A percentile compares a stretch with the other conserved stretches of the same genome.
These are phyloP conservation scores for Halictus rubicundus DNA, from an alignment of 1,140 invertebrate species.

Conservation along the genomic window DNA sequence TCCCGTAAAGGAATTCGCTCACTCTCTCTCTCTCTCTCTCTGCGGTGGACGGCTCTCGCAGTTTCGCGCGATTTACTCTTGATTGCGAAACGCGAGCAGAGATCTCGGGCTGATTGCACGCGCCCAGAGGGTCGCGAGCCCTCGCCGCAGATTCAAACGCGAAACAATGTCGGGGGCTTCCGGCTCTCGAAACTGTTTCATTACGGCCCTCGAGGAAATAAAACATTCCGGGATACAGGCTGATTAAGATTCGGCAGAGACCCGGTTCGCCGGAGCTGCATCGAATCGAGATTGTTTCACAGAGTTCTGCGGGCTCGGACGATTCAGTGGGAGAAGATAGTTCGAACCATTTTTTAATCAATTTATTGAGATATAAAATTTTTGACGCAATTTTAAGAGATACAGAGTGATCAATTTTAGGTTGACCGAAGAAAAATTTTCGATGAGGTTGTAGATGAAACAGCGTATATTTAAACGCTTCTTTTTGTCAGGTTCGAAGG, in stretches of 20 bases:
- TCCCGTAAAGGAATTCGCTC: slow-evolving; percentile 56
- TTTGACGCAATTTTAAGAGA: too few species aligned
- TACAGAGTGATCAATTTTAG: too few species aligned
- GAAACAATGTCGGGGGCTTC: slow-evolving; percentile 20
- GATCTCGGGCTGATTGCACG: slow-evolving; percentile 7
- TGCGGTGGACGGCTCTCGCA: slow-evolving; percentile 34
- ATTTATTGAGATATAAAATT: too few species aligned
- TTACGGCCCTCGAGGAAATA: neutral
- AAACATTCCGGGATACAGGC: neutral
- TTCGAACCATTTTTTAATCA: too few species aligned
- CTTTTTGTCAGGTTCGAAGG: too few species aligned
- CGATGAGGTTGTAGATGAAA: too few species aligned
- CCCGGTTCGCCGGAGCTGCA: too few species aligned
- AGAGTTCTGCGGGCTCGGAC: too few species aligned
- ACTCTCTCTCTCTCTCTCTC: neutral
- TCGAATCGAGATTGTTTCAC: too few species aligned
- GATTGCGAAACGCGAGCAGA: slow-evolving; percentile 38
- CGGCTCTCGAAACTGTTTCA: neutral
- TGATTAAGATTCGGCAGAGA: neutral
- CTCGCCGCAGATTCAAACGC: slow-evolving; percentile 4
- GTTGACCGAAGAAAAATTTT: too few species aligned
- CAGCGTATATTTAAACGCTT: too few species aligned
- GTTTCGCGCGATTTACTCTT: slow-evolving; percentile 60
- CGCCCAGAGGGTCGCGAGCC: neutral
- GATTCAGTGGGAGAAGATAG: too few species aligned